Percentiles rank a stretch among this genome's conserved stretches.
These are phyloP conservation scores for Platycnemis pennipes DNA, from an alignment of 2,888 invertebrate genomes.

Conservation along the genomic window DNA sequence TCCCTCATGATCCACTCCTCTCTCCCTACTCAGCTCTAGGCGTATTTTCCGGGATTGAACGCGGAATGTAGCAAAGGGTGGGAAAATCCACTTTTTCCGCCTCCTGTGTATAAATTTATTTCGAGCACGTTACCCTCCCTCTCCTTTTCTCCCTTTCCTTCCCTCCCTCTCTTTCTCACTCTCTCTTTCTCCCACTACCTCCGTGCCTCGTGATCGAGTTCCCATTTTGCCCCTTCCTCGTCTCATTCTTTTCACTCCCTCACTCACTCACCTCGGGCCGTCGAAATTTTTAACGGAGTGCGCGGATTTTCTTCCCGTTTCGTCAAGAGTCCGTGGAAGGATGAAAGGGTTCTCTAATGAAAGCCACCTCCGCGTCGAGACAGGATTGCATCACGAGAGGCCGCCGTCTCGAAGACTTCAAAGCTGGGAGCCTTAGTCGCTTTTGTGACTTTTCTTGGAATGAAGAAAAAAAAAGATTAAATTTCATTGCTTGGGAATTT, in stretches of 20 bases:
- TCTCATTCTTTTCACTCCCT: background rate
- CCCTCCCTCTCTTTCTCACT: background rate
- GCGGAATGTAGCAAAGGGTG: background rate
- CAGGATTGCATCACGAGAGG: background rate
- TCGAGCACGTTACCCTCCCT: background rate
- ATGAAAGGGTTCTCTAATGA: background rate
- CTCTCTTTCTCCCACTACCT: too few relatives aligned
- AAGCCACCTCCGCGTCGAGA: background rate
- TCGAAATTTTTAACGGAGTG: background rate
- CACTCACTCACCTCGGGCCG: background rate
- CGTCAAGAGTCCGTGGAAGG: background rate
- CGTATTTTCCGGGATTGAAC: background rate
- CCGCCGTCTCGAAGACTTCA: background rate
- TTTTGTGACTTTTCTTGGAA: background rate
- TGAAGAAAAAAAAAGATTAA: background rate
- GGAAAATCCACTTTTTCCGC: background rate
- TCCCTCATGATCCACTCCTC: background rate
- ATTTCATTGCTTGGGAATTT: background rate
- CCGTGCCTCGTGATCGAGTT: background rate
- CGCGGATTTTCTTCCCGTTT: slow-evolving; percentile 10
- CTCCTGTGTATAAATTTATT: background rate
- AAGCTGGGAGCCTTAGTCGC: background rate
- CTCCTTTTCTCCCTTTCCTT: background rate
- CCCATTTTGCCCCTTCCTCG: too few relatives aligned
- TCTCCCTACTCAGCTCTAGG: background rate